Percentiles rank a stretch among this genome's conserved stretches.
Conservation (phyloP, 2,888 invertebrate species). For the Kuschelorhynchus macadamiae region DNA sequence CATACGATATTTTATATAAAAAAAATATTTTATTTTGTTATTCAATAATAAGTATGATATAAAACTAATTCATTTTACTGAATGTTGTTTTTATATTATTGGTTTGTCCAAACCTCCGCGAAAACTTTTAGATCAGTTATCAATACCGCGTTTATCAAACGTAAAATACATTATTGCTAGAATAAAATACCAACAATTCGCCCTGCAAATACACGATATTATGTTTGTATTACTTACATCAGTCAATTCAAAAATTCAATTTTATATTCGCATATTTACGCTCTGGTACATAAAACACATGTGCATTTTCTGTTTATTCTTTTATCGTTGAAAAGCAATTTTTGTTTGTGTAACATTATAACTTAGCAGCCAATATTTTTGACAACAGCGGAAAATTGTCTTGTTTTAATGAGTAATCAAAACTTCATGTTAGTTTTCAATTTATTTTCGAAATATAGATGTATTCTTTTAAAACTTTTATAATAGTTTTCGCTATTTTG, state of each 20-base stretch:
- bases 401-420: conserved; percentile 22
- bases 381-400: conserved; percentile 10
- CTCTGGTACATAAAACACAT: conserved; percentile 25
- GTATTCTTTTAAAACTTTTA: background rate
- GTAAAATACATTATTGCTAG: background rate
- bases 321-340: conserved; percentile 46
- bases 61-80: background rate
- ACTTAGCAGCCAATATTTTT: conserved; percentile 35
- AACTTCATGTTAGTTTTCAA: conserved; percentile 8
- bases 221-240: conserved; percentile 48
- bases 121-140: background rate
- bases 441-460: conserved; percentile 10
- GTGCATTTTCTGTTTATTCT: conserved; percentile 47
- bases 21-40: too few species aligned
- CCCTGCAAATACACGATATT: conserved; percentile 9
- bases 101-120: background rate
- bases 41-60: too few species aligned
- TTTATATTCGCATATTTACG: conserved; percentile 42
- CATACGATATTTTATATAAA: too few species aligned
- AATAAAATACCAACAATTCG: conserved; percentile 20
- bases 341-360: conserved; percentile 49
- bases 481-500: background rate
- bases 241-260: conserved; percentile 53
- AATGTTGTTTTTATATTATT: background rate
- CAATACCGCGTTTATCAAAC: background rate